Evolutionary conservation across 2,888 invertebrate species (phyloP), one percentile per base, ranked within the genome.

Genomic region (Acrocyrtus sp.): DNA sequence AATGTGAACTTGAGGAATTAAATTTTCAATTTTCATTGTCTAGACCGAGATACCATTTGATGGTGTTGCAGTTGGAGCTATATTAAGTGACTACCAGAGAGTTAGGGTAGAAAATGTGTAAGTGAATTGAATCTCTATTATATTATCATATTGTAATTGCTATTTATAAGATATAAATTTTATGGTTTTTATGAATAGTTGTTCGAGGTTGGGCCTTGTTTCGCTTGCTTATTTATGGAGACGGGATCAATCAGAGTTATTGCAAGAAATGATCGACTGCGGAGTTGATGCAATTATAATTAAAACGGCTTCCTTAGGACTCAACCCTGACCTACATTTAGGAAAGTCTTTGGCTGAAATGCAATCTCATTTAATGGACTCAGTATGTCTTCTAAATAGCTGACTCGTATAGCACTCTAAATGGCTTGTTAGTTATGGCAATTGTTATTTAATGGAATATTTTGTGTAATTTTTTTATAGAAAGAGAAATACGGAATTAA

Each of bases 31-130:
- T 61, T 62, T 75, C 19, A 45, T 45, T 45, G 5, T n/a, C 17
- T 45, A 10, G 82, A 34, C 34, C 34, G 34, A 34, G 12, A 87
- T 87, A 81, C 83, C 89, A 82, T 87, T 95, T 83, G 95, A 97
- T 83, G 99, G 94, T 65, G 97, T 99, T 50, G 93, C 98, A 74
- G 95, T 95, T 79, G 99, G 99, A 80, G 99, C 99, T 78, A 98
- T 99, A 84, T 88, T 98, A 82, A 98, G 98, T 73, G 96, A 97
- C 86, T 99, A 99, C 87, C 99, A 99, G 88, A 90, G 98, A 86
- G 90, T 96, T 83, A 89, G 99, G 83, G 96, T 98, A 78, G 97
- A 98, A 88, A 95, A 96, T 91, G 96, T 98, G 92, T 95, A 91
- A 90, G 93, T 90, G 26, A 26, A n/a, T n/a, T n/a, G n/a, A n/a